Conservation (phyloP, 2,113 vertebrate genomes). For the Corvus cornix region DNA sequence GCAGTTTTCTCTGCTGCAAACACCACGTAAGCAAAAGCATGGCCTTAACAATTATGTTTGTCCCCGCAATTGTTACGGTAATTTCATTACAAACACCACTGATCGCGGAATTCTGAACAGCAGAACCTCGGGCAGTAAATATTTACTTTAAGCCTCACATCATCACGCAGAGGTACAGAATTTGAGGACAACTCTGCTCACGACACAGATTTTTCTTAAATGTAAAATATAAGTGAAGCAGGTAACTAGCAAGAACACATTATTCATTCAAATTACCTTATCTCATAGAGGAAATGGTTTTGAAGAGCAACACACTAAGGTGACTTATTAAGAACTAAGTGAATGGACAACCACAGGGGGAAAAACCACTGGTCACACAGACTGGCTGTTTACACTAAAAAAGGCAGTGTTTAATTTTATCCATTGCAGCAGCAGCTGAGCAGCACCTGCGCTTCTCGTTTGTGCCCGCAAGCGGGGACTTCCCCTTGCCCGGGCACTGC, state of each 20-base stretch:
- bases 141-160: not conserved
- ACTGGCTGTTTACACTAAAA: not conserved
- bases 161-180: not conserved
- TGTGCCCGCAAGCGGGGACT: not conserved
- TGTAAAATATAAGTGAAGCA: not conserved
- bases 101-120: fast-evolving
- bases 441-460: not conserved
- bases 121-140: not conserved
- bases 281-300: not conserved
- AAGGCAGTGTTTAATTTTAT: not conserved
- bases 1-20: not conserved
- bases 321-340: not conserved
- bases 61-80: not conserved
- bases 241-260: fast-evolving
- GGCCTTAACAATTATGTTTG: not conserved
- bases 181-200: not conserved
- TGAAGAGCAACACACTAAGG: not conserved
- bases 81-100: not conserved
- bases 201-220: fast-evolving
- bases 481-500: not conserved
- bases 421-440: not conserved
- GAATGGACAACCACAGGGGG: not conserved
- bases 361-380: not conserved
- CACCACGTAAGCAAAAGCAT: fast-evolving
- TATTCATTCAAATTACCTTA: not conserved